Conservation (phyloP, 2,797 vertebrate genomes). For the Sparus aurata region DNA sequence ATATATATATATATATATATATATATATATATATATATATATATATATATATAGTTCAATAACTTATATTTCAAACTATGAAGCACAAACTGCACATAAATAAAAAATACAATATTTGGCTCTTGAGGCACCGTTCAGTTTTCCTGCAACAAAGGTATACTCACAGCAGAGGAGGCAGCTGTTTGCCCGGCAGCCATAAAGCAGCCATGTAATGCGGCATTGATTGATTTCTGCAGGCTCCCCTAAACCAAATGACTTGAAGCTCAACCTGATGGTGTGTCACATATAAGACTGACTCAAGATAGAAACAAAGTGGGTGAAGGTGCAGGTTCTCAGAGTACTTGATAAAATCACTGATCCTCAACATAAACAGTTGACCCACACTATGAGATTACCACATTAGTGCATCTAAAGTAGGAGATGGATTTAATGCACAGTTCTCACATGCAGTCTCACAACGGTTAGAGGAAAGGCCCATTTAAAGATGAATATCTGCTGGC, state of each 20-base stretch:
- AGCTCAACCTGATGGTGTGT: neutral
- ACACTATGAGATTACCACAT: neutral
- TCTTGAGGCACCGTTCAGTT: neutral
- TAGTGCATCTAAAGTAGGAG: neutral
- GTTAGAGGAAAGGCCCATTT: neutral
- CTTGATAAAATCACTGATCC: neutral
- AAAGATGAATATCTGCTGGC: neutral
- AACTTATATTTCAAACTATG: too few relatives aligned
- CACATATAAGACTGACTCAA: neutral
- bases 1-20: too few relatives aligned
- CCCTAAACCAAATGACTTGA: neutral
- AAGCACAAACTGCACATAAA: neutral
- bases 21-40: too few relatives aligned
- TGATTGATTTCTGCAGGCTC: neutral
- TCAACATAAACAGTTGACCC: neutral
- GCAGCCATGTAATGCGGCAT: neutral
- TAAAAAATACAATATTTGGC: neutral
- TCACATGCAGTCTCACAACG: neutral
- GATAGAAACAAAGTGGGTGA: too few relatives aligned
- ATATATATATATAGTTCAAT: too few relatives aligned
- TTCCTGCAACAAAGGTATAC: neutral
- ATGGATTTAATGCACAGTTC: neutral
- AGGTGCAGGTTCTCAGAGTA: neutral
- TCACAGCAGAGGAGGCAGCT: neutral
- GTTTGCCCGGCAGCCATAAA: neutral